Conservation (phyloP, 2,113 vertebrate genomes). For the Corvus cornix region DNA sequence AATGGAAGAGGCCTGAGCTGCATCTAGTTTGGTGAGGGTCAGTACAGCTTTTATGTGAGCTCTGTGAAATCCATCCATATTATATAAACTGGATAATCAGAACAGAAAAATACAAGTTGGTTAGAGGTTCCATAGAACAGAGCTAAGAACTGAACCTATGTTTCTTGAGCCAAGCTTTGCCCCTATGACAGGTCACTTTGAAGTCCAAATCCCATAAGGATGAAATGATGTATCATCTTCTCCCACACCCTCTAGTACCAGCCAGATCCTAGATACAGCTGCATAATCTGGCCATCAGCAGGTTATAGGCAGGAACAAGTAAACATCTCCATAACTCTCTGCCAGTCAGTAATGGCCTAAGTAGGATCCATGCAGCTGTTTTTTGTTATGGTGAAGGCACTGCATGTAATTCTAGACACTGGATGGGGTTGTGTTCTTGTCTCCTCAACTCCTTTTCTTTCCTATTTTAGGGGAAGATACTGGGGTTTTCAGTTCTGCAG, state of each 20-base stretch:
- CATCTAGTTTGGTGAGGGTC: neutral
- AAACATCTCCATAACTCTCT: neutral
- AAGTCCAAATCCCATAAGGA: neutral
- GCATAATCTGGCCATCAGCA: neutral
- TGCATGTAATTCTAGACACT: neutral
- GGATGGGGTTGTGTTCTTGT: neutral
- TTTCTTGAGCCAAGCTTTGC: neutral
- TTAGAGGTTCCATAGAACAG: neutral
- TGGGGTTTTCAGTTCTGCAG: neutral
- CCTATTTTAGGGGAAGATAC: neutral
- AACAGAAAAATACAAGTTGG: neutral
- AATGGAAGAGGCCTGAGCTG: neutral
- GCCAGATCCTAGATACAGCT: neutral
- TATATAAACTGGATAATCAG: neutral
- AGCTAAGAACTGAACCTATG: neutral
- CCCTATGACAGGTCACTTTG: neutral
- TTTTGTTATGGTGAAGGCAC: neutral
- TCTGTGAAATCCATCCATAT: neutral
- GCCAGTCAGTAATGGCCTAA: neutral
- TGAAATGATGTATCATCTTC: neutral
- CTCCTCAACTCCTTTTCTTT: neutral
- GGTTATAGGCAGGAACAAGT: neutral
- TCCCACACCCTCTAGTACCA: neutral
- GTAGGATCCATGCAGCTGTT: neutral
- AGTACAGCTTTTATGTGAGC: neutral